A percentile compares a stretch with the other conserved stretches of the same genome.
Evolutionary conservation across 2,888 invertebrate species (phyloP).

Genomic region (Drosophila suboccidentalis): DNA sequence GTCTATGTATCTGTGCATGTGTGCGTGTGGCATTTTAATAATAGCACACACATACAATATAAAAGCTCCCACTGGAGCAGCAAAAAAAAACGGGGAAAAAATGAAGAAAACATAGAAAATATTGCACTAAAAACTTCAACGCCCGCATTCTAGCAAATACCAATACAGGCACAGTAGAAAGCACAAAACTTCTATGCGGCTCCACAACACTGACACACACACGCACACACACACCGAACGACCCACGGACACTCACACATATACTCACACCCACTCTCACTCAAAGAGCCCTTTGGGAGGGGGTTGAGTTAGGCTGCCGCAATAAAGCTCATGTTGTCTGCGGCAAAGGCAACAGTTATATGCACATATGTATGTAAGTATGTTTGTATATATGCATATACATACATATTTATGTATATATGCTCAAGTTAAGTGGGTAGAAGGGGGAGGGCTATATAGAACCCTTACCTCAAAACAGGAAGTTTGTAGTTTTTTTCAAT

Average conservation of each 20-base stretch:
- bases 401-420: slow-evolving; percentile 1
- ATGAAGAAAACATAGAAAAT: slow-evolving; percentile 52
- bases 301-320: slow-evolving; percentile 62
- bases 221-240: slow-evolving; percentile 2
- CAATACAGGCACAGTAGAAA: slow-evolving; percentile 62
- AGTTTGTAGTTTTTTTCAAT: slow-evolving; percentile 76
- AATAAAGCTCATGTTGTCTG: slow-evolving; percentile 81
- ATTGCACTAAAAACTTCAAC: slow-evolving; percentile 80
- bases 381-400: slow-evolving; percentile 18
- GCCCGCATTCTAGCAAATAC: slow-evolving; percentile 73
- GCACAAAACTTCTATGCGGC: slow-evolving; percentile 72
- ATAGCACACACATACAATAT: slow-evolving; percentile 62
- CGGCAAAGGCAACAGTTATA: slow-evolving; percentile 72
- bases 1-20: slow-evolving; percentile 25
- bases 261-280: slow-evolving; percentile 26
- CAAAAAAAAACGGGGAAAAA: slow-evolving; percentile 6
- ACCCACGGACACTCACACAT: slow-evolving; percentile 14
- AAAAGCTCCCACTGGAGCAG: slow-evolving; percentile 78
- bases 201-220: slow-evolving; percentile 36
- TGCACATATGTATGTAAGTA: not conserved
- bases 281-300: slow-evolving; percentile 37
- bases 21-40: slow-evolving; percentile 70
- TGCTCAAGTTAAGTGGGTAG: slow-evolving; percentile 8
- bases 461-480: slow-evolving; percentile 60
- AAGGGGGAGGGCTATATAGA: slow-evolving; percentile 16